Evolutionary conservation across 2,888 invertebrate genomes (phyloP).

Genomic region (Muschampia plurimacula): DNA sequence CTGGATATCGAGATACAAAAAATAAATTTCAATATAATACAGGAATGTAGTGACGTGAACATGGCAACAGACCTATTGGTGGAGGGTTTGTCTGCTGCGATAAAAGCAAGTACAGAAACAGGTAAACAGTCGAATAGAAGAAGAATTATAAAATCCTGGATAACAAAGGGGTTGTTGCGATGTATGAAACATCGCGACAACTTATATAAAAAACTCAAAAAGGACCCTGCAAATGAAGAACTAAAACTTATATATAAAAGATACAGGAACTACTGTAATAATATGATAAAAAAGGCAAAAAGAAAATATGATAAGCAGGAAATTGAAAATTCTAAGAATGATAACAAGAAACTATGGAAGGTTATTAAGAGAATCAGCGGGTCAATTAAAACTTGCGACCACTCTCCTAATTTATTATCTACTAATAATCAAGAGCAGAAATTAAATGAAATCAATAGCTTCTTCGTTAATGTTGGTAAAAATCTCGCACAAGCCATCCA

Average conservation of each 20-base stretch:
- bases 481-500: conserved; percentile 18
- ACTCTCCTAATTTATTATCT: conserved; percentile 14
- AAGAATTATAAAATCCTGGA: conserved; percentile 17
- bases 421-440: neutral
- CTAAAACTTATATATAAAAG: conserved; percentile 31
- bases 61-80: neutral
- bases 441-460: conserved; percentile 31
- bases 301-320: conserved; percentile 34
- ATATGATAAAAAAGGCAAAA: conserved; percentile 37
- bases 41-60: neutral
- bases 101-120: neutral
- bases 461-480: conserved; percentile 36
- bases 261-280: conserved; percentile 27
- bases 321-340: conserved; percentile 32
- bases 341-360: conserved; percentile 36
- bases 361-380: conserved; percentile 36
- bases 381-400: conserved; percentile 1
- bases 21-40: conserved; percentile 1
- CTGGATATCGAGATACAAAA: neutral
- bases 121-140: neutral
- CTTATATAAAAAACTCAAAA: conserved; percentile 37
- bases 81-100: neutral
- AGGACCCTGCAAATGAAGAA: conserved; percentile 28
- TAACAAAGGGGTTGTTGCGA: conserved; percentile 17
- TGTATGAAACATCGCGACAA: conserved; percentile 40